These are phyloP conservation scores for Premnoplex brunnescens DNA, from an alignment of 2,797 vertebrate species.

Conservation along the genomic window DNA sequence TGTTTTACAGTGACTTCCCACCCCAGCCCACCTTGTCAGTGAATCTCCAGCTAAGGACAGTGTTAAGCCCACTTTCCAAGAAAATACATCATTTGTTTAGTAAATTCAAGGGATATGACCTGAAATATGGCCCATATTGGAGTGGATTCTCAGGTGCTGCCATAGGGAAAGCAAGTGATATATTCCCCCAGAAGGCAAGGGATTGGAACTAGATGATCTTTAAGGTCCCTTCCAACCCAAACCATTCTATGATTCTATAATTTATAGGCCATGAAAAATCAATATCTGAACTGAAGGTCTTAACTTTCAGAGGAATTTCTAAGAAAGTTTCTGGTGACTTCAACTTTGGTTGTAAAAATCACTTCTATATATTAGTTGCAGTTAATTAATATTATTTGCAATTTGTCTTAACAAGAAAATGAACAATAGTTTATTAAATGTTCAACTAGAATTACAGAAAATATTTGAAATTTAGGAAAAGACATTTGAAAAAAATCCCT, in stretches of 20 bases:
- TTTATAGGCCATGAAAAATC: neutral
- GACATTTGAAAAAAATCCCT: neutral
- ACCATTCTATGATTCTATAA: neutral
- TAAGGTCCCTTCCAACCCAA: neutral
- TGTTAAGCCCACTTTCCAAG: neutral
- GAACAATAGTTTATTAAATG: neutral
- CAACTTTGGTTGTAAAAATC: neutral
- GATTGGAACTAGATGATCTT: neutral
- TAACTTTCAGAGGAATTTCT: neutral
- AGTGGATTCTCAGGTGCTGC: neutral
- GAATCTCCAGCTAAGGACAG: neutral
- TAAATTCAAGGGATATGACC: neutral
- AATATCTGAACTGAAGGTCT: neutral
- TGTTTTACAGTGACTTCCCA: neutral
- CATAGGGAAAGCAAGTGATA: neutral
- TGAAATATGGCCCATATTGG: neutral
- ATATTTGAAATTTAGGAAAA: neutral
- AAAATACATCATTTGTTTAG: neutral
- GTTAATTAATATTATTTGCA: neutral
- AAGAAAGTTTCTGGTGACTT: neutral
- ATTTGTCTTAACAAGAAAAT: neutral
- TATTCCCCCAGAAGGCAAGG: neutral
- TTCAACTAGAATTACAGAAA: neutral
- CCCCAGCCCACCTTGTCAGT: accelerated
- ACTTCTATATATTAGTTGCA: neutral